phyloP scores from a whole-genome alignment of 2,113 vertebrate species.

The Gadus chalcogrammus region DNA sequence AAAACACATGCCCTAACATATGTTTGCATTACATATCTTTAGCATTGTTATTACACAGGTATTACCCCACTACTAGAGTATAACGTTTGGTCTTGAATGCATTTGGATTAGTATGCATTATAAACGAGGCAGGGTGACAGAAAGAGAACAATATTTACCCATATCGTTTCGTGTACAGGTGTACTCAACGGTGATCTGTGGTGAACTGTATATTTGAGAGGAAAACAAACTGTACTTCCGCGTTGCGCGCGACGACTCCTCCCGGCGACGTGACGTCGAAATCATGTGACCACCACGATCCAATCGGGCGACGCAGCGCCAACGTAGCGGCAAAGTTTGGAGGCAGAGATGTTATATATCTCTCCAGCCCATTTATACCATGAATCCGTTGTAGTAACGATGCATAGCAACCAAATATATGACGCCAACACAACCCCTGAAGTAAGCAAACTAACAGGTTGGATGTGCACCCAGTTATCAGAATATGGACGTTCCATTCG shows the following conservation, averaged over 20 bases:
- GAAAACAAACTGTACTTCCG: conserved; percentile 58
- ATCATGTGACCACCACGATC: not conserved
- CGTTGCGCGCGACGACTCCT: conserved; percentile 29
- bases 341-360: not conserved
- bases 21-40: no score
- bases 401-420: conserved; percentile 31
- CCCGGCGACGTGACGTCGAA: conserved; percentile 41
- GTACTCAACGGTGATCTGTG: not conserved
- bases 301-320: conserved; percentile 48
- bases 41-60: no score
- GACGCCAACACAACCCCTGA: not conserved
- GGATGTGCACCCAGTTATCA: no score
- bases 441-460: no score
- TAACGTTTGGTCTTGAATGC: no score
- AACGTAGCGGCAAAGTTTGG: conserved; percentile 15
- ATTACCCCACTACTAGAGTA: no score
- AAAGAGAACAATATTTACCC: conserved; percentile 58
- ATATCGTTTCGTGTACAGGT: conserved; percentile 38
- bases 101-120: no score
- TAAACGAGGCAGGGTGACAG: no score
- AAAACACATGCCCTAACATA: no score
- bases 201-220: not conserved
- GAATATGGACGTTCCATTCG: no score
- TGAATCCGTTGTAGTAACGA: conserved; percentile 49
- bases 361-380: not conserved